Conservation (phyloP, 2,888 invertebrate genomes). For the Ochlodes sylvanus region DNA sequence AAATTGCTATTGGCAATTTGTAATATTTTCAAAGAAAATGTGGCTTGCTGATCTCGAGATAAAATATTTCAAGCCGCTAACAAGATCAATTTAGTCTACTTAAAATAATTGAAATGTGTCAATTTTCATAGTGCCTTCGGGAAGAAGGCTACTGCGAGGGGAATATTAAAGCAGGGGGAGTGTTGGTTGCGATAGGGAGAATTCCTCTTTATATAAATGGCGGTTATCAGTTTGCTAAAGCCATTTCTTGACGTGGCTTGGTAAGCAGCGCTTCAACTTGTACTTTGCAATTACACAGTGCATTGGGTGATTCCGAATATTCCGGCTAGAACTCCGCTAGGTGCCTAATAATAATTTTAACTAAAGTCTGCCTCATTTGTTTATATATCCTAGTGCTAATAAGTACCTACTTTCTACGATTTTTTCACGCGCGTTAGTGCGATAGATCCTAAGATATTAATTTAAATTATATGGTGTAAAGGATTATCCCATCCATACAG, state of each 20-base stretch:
- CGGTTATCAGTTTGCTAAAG: slow-evolving; percentile 45
- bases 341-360: no score
- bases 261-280: slow-evolving; percentile 36
- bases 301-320: no score
- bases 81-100: slow-evolving; percentile 59
- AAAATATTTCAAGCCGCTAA: slow-evolving; percentile 52
- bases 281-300: neutral
- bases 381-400: no score
- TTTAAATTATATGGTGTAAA: no score
- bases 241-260: slow-evolving; percentile 53
- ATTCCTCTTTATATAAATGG: slow-evolving; percentile 63
- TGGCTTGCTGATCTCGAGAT: slow-evolving; percentile 25
- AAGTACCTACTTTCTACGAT: no score
- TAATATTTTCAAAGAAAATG: slow-evolving; percentile 34
- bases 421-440: no score
- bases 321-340: no score
- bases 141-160: slow-evolving; percentile 63
- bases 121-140: slow-evolving; percentile 66
- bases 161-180: slow-evolving; percentile 81
- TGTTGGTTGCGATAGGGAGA: slow-evolving; percentile 60
- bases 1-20: slow-evolving; percentile 29
- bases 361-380: no score
- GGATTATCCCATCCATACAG: no score
- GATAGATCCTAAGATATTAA: no score
- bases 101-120: slow-evolving; percentile 77